phyloP scores from a whole-genome alignment of 2,888 invertebrate species.

The Coenonympha arcania region DNA sequence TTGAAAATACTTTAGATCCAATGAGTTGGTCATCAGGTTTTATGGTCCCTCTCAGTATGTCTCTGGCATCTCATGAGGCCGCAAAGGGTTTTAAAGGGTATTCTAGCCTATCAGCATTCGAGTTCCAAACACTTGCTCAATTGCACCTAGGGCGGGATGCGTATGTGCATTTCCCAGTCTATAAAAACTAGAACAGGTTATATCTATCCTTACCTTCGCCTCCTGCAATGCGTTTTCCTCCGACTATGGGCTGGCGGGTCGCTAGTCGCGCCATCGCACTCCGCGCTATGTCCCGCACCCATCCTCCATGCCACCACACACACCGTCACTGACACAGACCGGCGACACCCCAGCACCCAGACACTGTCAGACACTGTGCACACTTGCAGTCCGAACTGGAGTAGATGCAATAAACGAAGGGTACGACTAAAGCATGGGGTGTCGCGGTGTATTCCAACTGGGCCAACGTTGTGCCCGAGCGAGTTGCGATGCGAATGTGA shows the following conservation, averaged over 20 bases:
- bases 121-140: no score
- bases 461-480: slow-evolving; percentile 54
- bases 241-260: slow-evolving; percentile 66
- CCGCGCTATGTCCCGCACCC: slow-evolving; percentile 71
- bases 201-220: slow-evolving; percentile 56
- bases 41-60: no score
- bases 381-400: slow-evolving; percentile 15
- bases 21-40: no score
- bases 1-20: no score
- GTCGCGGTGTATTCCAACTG: slow-evolving; percentile 25
- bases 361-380: background rate
- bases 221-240: slow-evolving; percentile 54
- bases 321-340: slow-evolving; percentile 61
- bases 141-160: no score
- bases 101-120: no score
- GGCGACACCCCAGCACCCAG: slow-evolving; percentile 45
- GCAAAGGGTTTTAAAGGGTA: no score
- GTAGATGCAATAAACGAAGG: background rate
- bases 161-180: no score
- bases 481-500: slow-evolving; percentile 66
- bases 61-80: no score
- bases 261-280: slow-evolving; percentile 67
- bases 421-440: slow-evolving; percentile 12
- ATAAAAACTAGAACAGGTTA: no score
- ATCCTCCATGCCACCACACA: slow-evolving; percentile 67